phyloP scores from a whole-genome alignment of 1,140 invertebrate genomes.

The Oryctes rhinoceros region DNA sequence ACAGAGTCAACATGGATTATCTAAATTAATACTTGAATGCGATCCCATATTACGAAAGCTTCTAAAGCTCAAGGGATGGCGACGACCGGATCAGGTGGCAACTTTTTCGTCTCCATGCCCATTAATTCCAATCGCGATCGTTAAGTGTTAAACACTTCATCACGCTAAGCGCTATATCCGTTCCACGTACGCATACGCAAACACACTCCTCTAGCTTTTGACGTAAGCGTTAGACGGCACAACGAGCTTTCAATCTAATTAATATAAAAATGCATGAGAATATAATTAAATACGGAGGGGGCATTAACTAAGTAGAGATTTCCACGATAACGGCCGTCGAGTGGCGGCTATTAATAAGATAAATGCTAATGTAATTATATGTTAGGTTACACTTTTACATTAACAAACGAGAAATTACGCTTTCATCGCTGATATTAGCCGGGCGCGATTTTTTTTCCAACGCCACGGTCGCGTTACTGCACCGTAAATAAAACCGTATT shows the following conservation, averaged over 20 bases:
- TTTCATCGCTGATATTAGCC: slow-evolving; percentile 17
- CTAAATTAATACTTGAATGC: too few relatives aligned
- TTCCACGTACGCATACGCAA: too few relatives aligned
- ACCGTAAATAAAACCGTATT: slow-evolving; percentile 29
- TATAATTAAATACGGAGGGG: slow-evolving; percentile 27
- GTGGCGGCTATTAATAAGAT: slow-evolving; percentile 30
- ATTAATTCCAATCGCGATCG: too few relatives aligned
- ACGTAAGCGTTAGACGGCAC: background rate
- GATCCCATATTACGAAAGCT: too few relatives aligned
- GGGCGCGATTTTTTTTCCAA: slow-evolving; percentile 31
- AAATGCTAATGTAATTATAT: slow-evolving; percentile 38
- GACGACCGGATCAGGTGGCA: too few relatives aligned
- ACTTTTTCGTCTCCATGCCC: too few relatives aligned
- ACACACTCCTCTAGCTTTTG: too few relatives aligned
- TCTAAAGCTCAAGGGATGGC: too few relatives aligned
- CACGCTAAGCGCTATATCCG: too few relatives aligned
- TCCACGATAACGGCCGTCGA: slow-evolving; percentile 25
- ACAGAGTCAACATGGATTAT: too few relatives aligned
- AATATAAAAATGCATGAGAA: slow-evolving; percentile 26
- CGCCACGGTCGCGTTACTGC: background rate
- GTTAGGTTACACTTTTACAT: slow-evolving; percentile 37
- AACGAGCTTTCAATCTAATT: slow-evolving; percentile 31
- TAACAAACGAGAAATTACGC: slow-evolving; percentile 33
- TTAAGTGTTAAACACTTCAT: too few relatives aligned
- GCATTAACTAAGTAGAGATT: slow-evolving; percentile 36